Conservation (phyloP, 2,888 invertebrate species). For the Liposcelis brunnea region DNA sequence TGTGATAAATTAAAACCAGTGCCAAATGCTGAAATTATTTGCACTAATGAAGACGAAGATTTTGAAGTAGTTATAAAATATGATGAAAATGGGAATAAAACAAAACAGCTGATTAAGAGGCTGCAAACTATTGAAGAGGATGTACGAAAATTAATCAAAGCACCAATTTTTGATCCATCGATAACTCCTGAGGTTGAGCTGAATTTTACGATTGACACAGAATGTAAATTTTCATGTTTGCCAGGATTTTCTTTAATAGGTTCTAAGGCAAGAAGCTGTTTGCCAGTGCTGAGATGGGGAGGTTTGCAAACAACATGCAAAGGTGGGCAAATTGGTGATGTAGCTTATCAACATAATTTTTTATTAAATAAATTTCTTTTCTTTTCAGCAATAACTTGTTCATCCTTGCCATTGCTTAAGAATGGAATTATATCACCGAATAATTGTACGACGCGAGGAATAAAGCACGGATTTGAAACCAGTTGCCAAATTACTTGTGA, state of each 20-base stretch:
- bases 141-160: background rate
- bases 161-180: conserved; percentile 12
- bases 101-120: background rate
- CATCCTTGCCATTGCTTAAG: conserved; percentile 30
- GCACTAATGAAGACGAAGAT: conserved; percentile 29
- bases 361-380: conserved; percentile 9
- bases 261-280: conserved; percentile 41
- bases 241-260: conserved; percentile 44
- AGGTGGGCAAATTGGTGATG: conserved; percentile 28
- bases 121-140: background rate
- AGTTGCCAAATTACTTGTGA: conserved; percentile 39
- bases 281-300: conserved; percentile 50
- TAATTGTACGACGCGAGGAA: conserved; percentile 29
- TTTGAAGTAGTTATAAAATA: conserved; percentile 17
- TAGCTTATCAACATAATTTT: background rate
- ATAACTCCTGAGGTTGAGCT: too few species aligned
- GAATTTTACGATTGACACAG: conserved; percentile 39
- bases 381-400: conserved; percentile 29
- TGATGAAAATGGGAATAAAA: background rate
- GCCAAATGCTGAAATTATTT: conserved; percentile 35
- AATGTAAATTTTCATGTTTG: conserved; percentile 44
- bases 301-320: conserved; percentile 46
- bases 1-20: conserved; percentile 38
- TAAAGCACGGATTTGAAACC: conserved; percentile 37
- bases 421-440: conserved; percentile 35